phyloP scores from a whole-genome alignment of 2,888 invertebrate species.

The Physocephala rufipes region DNA sequence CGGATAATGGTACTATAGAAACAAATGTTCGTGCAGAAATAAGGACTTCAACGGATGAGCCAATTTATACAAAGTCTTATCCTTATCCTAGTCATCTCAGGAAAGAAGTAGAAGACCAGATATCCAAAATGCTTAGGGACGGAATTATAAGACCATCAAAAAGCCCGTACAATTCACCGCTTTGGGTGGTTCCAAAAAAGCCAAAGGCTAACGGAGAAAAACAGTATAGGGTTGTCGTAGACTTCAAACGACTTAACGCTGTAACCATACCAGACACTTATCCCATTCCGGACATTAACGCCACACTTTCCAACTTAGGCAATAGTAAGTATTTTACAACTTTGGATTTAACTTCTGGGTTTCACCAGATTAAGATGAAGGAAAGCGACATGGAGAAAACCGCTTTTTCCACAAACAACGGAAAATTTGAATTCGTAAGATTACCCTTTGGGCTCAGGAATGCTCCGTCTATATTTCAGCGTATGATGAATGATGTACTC shows the following conservation, averaged over 20 bases:
- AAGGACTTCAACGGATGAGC: too few relatives aligned
- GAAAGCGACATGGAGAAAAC: slow-evolving; percentile 27
- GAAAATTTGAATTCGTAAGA: slow-evolving; percentile 32
- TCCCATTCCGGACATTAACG: slow-evolving; percentile 43
- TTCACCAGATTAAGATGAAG: slow-evolving; percentile 39
- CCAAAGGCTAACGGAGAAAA: slow-evolving; percentile 39
- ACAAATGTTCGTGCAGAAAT: too few relatives aligned
- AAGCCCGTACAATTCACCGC: slow-evolving; percentile 49
- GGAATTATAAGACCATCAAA: slow-evolving; percentile 49
- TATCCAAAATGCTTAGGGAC: slow-evolving; percentile 42
- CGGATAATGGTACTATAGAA: too few relatives aligned
- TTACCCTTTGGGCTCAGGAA: slow-evolving; percentile 41
- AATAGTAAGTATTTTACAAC: slow-evolving; percentile 45
- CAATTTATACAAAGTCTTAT: too few relatives aligned
- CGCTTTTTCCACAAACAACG: slow-evolving; percentile 35
- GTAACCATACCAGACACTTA: slow-evolving; percentile 39
- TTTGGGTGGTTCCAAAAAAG: slow-evolving; percentile 53
- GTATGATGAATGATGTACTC: too few relatives aligned
- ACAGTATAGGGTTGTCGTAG: slow-evolving; percentile 39
- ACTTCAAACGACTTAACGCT: slow-evolving; percentile 39
- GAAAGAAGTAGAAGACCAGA: slow-evolving; percentile 36
- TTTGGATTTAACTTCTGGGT: slow-evolving; percentile 32
- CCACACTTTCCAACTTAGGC: slow-evolving; percentile 47
- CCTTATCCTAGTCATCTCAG: too few relatives aligned
- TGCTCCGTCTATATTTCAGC: too few relatives aligned